phyloP scores from a whole-genome alignment of 2,888 invertebrate genomes.

The Chrysolina oricalcia region DNA sequence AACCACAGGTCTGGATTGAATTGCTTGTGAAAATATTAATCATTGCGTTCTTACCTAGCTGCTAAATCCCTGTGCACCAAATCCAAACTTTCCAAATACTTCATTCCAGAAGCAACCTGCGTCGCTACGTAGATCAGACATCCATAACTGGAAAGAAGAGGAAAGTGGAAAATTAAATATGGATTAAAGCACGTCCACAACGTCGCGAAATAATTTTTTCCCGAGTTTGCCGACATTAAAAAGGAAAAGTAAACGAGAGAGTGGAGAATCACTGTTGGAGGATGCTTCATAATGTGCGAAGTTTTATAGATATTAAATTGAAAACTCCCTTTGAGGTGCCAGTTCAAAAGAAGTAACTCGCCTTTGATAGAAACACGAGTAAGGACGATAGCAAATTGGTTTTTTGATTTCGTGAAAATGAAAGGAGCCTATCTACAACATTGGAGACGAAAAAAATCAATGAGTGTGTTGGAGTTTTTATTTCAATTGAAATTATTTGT shows the following conservation, averaged over 20 bases:
- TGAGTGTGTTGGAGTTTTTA: background rate
- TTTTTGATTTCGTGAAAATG: conserved; percentile 42
- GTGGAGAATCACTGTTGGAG: conserved; percentile 42
- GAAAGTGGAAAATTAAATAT: conserved; percentile 26
- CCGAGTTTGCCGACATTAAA: conserved; percentile 31
- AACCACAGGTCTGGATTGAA: no score
- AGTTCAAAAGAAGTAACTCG: conserved; percentile 54
- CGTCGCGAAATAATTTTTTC: conserved; percentile 21
- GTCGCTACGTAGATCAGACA: conserved; percentile 89
- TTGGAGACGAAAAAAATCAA: background rate
- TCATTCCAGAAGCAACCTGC: conserved; percentile 95
- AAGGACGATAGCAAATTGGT: conserved; percentile 41
- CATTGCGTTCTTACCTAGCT: conserved; percentile 77
- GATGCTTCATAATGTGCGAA: conserved; percentile 56
- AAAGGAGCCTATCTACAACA: conserved; percentile 12
- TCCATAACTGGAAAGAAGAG: conserved; percentile 80
- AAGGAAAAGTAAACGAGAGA: conserved; percentile 43
- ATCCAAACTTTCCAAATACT: conserved; percentile 91
- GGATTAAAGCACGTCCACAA: conserved; percentile 24
- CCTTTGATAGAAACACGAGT: conserved; percentile 43
- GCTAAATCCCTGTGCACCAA: conserved; percentile 93
- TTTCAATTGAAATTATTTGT: background rate
- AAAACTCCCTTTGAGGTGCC: conserved; percentile 54
- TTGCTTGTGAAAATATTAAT: conserved; percentile 21
- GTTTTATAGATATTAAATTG: conserved; percentile 64